Evolutionary conservation across 1,140 invertebrate species (phyloP), one percentile per base, ranked within the genome.

Genomic region (Microplitis demolitor): DNA sequence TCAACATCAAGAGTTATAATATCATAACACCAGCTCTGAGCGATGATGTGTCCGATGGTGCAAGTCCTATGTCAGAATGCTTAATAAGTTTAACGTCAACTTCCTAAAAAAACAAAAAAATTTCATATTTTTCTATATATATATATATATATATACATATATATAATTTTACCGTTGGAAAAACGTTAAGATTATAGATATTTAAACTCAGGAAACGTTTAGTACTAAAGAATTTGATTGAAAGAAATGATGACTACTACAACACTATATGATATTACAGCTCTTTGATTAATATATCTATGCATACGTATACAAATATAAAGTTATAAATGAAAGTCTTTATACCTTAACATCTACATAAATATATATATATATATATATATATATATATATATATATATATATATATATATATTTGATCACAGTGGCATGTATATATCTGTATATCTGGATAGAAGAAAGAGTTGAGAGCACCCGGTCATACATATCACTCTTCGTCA

Each of bases 311-410:
- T 60, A 33, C 1, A 60, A 13, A 11, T 5, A 33, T 63, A 24
- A 24, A 24, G 24, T 24, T 66, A 54, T 72, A 72, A 72, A 72
- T 72, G 71, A 72, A 31, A 34, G 35, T 66, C 64, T 67, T 72
- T 72, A 64, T 72, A 64, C 51, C 31, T 31, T 31, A 50, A 58
- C 70, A 56, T 37, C 51, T 56, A 31, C 63, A 45, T 45, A 63
- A 50, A 39, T 53, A 39, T 9, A 53, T 33, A 54, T 31, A 13
- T 66, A 13, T 8, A 51, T 9, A 35, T 3, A 31, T 13, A 31
- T 3, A 9, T n/a, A 11, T n/a, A 66, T 45, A 63, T 61, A 39
- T 53, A 39, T 9, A 53, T 33, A 54, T 31, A 13, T 66, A 13
- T 8, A 51, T 9, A 35, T 3, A 31, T 13, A 31, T 3, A 9